Percentiles rank a stretch among this genome's conserved stretches.
Evolutionary conservation across 2,113 vertebrate species (phyloP).

Genomic region (Mobula birostris): DNA sequence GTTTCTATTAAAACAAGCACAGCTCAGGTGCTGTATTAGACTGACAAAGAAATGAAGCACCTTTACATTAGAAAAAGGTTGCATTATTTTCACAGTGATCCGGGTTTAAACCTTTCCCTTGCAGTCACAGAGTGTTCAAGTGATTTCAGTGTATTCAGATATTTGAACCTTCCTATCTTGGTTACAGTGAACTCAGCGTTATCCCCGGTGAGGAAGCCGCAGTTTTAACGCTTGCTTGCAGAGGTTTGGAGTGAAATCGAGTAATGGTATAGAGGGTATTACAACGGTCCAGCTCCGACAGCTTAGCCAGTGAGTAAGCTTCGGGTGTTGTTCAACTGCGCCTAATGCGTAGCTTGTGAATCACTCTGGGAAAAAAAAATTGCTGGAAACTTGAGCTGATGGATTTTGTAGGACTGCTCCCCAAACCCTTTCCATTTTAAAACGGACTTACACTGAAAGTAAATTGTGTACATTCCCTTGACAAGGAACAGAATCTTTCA

Average conservation of each 20-base stretch:
- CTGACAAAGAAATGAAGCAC: not conserved
- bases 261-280: not conserved
- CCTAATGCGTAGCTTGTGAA: not conserved
- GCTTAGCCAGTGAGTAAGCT: not conserved
- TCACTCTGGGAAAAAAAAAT: not conserved
- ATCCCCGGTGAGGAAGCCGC: not conserved
- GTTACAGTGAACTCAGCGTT: too few species aligned
- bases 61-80: not conserved
- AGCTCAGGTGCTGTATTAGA: not conserved
- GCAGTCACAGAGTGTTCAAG: not conserved
- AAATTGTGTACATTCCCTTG: not conserved
- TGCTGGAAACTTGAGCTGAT: not conserved
- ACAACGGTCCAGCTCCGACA: not conserved
- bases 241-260: not conserved
- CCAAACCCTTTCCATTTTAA: not conserved
- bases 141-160: not conserved
- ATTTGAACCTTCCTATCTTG: too few species aligned
- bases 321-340: not conserved
- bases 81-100: not conserved
- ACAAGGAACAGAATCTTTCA: not conserved
- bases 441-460: not conserved
- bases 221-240: not conserved
- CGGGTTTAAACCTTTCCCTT: not conserved
- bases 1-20: not conserved
- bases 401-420: too few species aligned